Base-by-base conservation (phyloP, 2,888 invertebrate genomes). In the Trichacis sp. region DNA sequence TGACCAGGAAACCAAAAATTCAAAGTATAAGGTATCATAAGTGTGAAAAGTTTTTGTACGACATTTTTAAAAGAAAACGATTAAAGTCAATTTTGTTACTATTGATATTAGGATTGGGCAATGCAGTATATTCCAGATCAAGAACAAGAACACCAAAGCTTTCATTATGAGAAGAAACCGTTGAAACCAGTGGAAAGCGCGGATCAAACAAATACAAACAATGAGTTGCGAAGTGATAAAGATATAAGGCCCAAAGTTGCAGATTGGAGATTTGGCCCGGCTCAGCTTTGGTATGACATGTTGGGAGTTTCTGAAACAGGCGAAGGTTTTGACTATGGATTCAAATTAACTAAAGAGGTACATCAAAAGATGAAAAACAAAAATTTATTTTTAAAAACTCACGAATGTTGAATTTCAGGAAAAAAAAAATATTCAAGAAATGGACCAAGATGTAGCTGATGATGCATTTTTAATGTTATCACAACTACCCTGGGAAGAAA, bases 281-380 rank as follows among this genome's bases (percentile, higher is more conserved):
- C 99, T 0, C 96, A 97, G 85, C 92, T 97, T 63, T 99, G 99
- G 99, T 99, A 98, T 80, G 97, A 99, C 79, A 95, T 96, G 93
- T 87, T 98, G 18, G 95, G 96, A 73, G 96, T 98, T 3, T 93
- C 96, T 0, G 96, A 97, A 79, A 94, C 93, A 1, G 97, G 97
- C 0, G 95, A 97, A 42, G 93, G 93, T 14, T 98, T 98, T 80
- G 95, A 98, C 85, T 99, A 98, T 84, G 98, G 98, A 1, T 97
- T 98, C 81, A 95, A 94, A 86, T 72, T 90, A 0, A 88, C 87
- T 81, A 89, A 89, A 75, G 85, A 84, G 73, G 79, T 81, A 75
- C n/a, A n/a, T n/a, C n/a, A n/a, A n/a, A n/a, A n/a, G n/a, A n/a
- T n/a, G n/a, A n/a, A n/a, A n/a, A n/a, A n/a, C n/a, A n/a, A n/a